Evolutionary conservation across 2,113 vertebrate species (phyloP), one percentile per base, ranked within the genome.

Genomic region (Anguilla japonica): DNA sequence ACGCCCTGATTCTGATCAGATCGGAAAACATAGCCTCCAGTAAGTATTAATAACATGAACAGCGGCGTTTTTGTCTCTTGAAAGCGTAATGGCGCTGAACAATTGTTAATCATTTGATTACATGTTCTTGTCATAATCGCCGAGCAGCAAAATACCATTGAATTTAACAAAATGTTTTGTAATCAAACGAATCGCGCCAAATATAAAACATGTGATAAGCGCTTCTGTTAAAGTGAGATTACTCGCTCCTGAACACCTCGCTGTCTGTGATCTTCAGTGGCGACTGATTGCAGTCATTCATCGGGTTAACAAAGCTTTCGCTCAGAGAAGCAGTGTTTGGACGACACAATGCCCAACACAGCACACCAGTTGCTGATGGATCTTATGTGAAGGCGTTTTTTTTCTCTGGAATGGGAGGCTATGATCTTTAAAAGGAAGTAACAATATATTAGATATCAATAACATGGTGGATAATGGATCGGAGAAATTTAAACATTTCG

Each of bases 31-130:
- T 22, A 71, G 26, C 1, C 63, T n/a, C 26, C 9, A 71, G 34
- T 34, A 34, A 34, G 34, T 34, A 34, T 34, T 26, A 67, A 26
- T 67, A 20, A 67, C 71, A n/a, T 0, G 26, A n/a, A n/a, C 71
- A 29, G 71, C 71, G 16, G 71, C n/a, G 71, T 75, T 34, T 26
- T 3, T 34, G 26, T 34, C 71, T 26, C 71, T n/a, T n/a, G 5
- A n/a, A 75, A 75, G 26, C 71, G 34, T 26, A 34, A 34, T 34
- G n/a, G n/a, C 71, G 71, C 71, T 75, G 71, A 75, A 34, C 63
- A 71, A 71, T 71, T 75, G n/a, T 75, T 75, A n/a, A 75, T 75
- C 6, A 75, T 75, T 75, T 75, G n/a, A 34, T 75, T 75, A 71
- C 63, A 71, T 71, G 26, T 14, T 34, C 2, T 75, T 75, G 22